Conservation (phyloP, 1,140 invertebrate species). For the Acyrthosiphon pisum region DNA sequence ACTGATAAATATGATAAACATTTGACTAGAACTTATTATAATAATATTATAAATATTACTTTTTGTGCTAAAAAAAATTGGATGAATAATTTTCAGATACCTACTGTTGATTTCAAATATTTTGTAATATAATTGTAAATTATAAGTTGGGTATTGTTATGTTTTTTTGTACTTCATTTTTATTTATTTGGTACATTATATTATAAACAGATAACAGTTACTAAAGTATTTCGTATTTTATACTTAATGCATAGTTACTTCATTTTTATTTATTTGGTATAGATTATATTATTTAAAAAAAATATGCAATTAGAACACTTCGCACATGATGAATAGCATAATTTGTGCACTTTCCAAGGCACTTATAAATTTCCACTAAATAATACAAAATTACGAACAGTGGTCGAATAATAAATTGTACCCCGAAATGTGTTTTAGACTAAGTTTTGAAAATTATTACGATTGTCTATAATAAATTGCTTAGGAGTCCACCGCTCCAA, state of each 20-base stretch:
- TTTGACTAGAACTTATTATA: too few relatives aligned
- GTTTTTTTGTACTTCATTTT: neutral
- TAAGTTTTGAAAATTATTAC: neutral
- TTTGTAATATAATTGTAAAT: neutral
- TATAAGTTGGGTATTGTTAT: neutral
- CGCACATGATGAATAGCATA: neutral
- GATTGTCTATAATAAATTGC: neutral
- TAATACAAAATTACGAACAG: neutral
- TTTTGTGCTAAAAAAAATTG: too few relatives aligned
- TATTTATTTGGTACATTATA: neutral
- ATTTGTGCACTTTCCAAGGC: neutral
- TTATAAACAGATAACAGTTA: neutral
- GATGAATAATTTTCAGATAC: neutral
- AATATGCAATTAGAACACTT: neutral
- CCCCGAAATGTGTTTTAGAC: neutral
- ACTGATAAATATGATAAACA: too few relatives aligned
- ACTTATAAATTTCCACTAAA: neutral
- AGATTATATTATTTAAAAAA: neutral
- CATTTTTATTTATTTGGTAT: neutral
- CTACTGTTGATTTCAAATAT: neutral
- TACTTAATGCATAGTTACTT: neutral
- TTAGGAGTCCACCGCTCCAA: neutral
- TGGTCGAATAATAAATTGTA: neutral
- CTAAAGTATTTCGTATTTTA: neutral
- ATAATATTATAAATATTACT: too few relatives aligned